These are phyloP conservation scores for Chelon auratus DNA, from an alignment of 2,797 vertebrate genomes.

Conservation along the genomic window DNA sequence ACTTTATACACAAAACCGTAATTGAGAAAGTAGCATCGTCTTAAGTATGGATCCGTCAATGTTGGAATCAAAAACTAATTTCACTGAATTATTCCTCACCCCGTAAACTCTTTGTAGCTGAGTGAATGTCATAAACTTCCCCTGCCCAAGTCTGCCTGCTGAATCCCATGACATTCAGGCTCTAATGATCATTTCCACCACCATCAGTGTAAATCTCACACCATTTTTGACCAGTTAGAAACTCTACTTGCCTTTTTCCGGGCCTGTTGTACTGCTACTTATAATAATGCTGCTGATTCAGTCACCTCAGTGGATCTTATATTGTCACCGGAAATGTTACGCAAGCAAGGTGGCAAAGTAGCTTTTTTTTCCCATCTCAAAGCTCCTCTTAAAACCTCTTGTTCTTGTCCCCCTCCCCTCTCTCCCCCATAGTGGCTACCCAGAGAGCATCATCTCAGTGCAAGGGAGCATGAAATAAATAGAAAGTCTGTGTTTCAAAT, in stretches of 20 bases:
- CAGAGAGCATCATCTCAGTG: constrained; percentile 17
- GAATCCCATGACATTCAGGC: constrained; percentile 26
- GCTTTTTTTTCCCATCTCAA: constrained; percentile 37
- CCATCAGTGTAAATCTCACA: neutral
- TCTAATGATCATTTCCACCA: neutral
- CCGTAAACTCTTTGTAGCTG: constrained; percentile 19
- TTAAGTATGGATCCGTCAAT: constrained; percentile 4
- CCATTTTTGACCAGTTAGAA: constrained; percentile 28
- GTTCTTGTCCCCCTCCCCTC: constrained; percentile 17
- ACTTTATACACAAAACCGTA: constrained; percentile 27
- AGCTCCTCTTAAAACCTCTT: constrained; percentile 34
- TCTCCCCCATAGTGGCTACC: constrained; percentile 8
- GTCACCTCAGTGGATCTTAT: constrained; percentile 56
- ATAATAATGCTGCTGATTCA: constrained; percentile 67
- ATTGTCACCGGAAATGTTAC: constrained; percentile 31
- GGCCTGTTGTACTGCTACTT: constrained; percentile 59
- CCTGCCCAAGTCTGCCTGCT: constrained; percentile 38
- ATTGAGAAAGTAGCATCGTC: constrained; percentile 31
- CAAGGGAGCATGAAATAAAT: constrained; percentile 16
- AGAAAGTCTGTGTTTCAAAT: constrained; percentile 20
- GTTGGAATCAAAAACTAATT: constrained; percentile 20
- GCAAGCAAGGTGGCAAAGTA: constrained; percentile 25
- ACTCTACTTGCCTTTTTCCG: constrained; percentile 12
- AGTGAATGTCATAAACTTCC: constrained; percentile 26
- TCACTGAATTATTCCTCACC: constrained; percentile 1